A percentile compares a stretch with the other conserved stretches of the same genome.
phyloP scores from a whole-genome alignment of 23 tunicate genomes.

The Halocynthia roretzi region DNA sequence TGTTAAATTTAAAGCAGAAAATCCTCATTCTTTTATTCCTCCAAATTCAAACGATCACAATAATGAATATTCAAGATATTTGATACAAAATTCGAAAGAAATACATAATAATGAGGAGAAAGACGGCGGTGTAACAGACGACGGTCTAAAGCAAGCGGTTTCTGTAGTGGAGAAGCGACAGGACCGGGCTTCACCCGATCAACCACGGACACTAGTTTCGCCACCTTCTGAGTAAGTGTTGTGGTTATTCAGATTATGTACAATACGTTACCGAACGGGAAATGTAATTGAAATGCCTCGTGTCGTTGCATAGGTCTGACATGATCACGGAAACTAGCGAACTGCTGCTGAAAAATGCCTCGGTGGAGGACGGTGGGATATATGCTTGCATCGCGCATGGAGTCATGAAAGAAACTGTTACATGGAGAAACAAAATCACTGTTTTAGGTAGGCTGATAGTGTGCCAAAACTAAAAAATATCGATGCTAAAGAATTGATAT shows the following conservation, averaged over 20 bases:
- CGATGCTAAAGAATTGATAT: too few species aligned
- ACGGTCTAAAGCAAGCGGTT: too few species aligned
- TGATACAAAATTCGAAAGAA: constrained; percentile 14
- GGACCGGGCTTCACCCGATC: too few species aligned
- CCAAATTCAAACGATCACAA: too few species aligned
- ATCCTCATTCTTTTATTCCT: not conserved
- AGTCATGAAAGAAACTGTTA: not conserved
- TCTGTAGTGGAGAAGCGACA: too few species aligned
- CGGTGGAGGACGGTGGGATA: constrained; percentile 18
- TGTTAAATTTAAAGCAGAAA: not conserved
- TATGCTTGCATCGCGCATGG: constrained; percentile 21
- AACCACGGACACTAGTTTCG: too few species aligned
- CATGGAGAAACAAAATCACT: constrained; percentile 18
- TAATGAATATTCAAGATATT: not conserved
- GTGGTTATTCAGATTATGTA: too few species aligned
- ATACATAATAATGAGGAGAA: not conserved
- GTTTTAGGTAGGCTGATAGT: not conserved
- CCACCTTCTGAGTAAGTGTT: too few species aligned
- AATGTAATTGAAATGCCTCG: too few species aligned
- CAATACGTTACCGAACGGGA: too few species aligned
- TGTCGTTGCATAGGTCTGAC: too few species aligned
- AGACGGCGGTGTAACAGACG: not conserved
- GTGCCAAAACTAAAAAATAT: too few species aligned
- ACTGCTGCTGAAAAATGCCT: constrained; percentile 8
- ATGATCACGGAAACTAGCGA: constrained; percentile 4